phyloP scores from a whole-genome alignment of 1,140 invertebrate genomes.

The Microplitis demolitor region DNA sequence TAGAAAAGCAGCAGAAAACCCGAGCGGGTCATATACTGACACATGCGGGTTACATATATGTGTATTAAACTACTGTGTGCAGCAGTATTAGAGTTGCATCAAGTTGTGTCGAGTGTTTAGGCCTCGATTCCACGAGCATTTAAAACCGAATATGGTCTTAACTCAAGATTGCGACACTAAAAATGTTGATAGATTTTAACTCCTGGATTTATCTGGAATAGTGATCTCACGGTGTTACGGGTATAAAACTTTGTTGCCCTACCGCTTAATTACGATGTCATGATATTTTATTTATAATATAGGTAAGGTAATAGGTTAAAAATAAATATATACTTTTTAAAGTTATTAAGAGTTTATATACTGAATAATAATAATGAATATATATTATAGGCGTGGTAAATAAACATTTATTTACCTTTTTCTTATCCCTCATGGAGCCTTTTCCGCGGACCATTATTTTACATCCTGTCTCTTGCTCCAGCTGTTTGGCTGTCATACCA shows the following conservation, averaged over 20 bases:
- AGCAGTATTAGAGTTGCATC: background rate
- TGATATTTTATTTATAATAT: background rate
- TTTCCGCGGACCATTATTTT: constrained; percentile 99
- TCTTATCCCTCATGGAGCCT: constrained; percentile 99
- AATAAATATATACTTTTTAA: background rate
- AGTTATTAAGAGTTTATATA: background rate
- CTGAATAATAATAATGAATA: background rate
- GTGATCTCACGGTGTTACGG: constrained; percentile 14
- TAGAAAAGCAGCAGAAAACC: background rate
- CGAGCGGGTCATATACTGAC: background rate
- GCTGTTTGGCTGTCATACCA: constrained; percentile 99
- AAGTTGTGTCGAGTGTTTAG: background rate
- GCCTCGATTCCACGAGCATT: constrained; percentile 19
- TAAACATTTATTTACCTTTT: constrained; percentile 79
- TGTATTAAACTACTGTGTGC: no score
- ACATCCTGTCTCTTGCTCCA: constrained; percentile 99
- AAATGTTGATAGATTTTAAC: background rate
- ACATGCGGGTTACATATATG: no score
- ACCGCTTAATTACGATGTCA: constrained; percentile 1
- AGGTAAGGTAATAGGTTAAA: background rate
- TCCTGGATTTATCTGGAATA: background rate
- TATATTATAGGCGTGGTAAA: background rate
- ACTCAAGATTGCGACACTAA: constrained; percentile 13
- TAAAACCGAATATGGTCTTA: constrained; percentile 24
- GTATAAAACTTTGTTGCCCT: background rate